Evolutionary conservation across 2,113 vertebrate species (phyloP), one percentile per base, ranked within the genome.

Genomic region (Nothocercus nigrocapillus): DNA sequence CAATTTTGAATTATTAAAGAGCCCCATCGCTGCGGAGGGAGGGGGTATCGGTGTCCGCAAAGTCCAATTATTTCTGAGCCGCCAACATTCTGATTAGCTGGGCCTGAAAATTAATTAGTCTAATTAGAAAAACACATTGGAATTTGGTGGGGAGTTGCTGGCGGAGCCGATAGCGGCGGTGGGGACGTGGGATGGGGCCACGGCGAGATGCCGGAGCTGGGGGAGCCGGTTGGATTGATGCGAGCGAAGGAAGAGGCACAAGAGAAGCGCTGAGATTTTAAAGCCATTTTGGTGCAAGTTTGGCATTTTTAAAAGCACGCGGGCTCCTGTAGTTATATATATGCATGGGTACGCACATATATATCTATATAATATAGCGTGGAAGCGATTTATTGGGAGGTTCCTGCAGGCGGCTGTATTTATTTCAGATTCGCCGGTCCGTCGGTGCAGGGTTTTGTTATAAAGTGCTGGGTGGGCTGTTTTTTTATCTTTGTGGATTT

Each of bases 21-120:
- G 92, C 66, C 78, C 70, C 82, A 88, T 96, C 83, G 95, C 94
- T 86, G 96, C 28, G 5, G 94, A 96, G 97, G 93, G 97, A 97
- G 95, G 94, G 88, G 93, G 94, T 97, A 96, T 86, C 95, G 98
- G 96, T 97, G 96, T 96, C 97, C 96, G 97, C 97, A 88, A 97
- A 98, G 97, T 94, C 97, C 95, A 98, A 98, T 98, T 98, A 98
- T 98, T 98, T 97, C 97, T 98, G 93, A 97, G 92, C 95, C 89
- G 97, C 94, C 97, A 98, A 98, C 98, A 98, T 97, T 91, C 97
- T 98, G 98, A 98, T 98, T 98, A 98, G 97, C 97, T 98, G 97
- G 96, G 98, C 97, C 97, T 98, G 97, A 97, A 98, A 98, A 98
- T 98, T 98, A 98, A 98, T 98, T 98, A 98, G 97, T 96, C 97